Evolutionary conservation across 2,797 vertebrate genomes (phyloP).

Genomic region (Poeciliopsis paucimaculata): DNA sequence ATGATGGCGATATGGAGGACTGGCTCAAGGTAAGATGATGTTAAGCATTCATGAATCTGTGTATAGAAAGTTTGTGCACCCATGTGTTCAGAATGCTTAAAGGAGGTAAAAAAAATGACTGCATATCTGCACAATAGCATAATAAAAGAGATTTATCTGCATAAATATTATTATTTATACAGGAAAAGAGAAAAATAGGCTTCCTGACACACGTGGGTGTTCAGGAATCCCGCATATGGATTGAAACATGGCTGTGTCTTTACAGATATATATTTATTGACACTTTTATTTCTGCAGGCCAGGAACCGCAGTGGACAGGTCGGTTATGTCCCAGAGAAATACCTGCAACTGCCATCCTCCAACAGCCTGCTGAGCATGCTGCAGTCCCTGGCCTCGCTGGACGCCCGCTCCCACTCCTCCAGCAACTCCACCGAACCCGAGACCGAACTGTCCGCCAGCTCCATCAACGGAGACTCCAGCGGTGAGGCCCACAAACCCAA

Average conservation of each 20-base stretch:
- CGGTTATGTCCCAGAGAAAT: constrained; percentile 96
- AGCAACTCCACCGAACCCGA: constrained; percentile 89
- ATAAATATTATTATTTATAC: not conserved
- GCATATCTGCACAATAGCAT: not conserved
- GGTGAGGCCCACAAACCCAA: constrained; percentile 74
- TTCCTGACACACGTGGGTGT: no score
- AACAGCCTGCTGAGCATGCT: constrained; percentile 95
- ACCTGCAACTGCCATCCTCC: constrained; percentile 93
- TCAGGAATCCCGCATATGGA: not conserved
- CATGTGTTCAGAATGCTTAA: not conserved
- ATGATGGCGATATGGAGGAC: constrained; percentile 99
- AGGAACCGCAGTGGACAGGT: constrained; percentile 91
- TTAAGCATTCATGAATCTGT: not conserved
- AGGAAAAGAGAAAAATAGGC: not conserved
- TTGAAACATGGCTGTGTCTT: not conserved
- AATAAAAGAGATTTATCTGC: not conserved
- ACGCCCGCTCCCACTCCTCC: constrained; percentile 93
- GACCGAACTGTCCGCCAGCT: constrained; percentile 79
- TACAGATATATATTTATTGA: not conserved
- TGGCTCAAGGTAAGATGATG: constrained; percentile 90
- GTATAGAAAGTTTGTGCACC: not conserved
- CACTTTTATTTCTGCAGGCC: constrained; percentile 78
- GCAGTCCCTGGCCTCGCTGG: constrained; percentile 90
- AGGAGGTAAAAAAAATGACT: not conserved
- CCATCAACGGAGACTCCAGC: constrained; percentile 87